These are phyloP conservation scores for Oxyura jamaicensis DNA, from an alignment of 2,113 vertebrate species.

Conservation along the genomic window DNA sequence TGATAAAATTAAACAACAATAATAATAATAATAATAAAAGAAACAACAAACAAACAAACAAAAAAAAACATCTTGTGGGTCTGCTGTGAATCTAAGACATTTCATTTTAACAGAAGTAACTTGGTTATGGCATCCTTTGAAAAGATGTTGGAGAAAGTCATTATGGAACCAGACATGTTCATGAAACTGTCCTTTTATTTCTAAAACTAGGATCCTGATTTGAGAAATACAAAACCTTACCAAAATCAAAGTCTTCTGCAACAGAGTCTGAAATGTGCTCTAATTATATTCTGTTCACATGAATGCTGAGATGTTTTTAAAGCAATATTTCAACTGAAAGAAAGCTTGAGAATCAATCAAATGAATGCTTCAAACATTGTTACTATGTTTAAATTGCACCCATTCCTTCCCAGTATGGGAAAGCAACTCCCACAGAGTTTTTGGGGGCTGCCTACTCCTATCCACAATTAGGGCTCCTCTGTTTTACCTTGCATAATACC, in stretches of 20 bases:
- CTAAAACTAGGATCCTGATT: background rate
- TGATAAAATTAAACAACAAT: background rate
- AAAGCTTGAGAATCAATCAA: background rate
- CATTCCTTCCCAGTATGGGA: background rate
- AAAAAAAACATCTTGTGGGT: background rate
- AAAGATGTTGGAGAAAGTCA: background rate
- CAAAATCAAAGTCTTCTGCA: background rate
- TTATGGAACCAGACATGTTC: background rate
- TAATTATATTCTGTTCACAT: background rate
- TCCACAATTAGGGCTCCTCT: background rate
- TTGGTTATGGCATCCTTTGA: background rate
- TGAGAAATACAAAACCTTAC: background rate
- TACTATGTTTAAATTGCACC: background rate
- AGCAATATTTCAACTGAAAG: background rate
- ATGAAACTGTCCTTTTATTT: background rate
- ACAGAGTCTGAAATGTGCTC: background rate
- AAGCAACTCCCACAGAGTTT: background rate
- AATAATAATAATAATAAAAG: too few relatives aligned
- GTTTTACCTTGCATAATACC: background rate
- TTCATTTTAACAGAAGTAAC: background rate
- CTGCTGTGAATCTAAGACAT: rapidly evolving
- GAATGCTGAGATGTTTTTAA: background rate
- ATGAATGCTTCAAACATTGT: background rate
- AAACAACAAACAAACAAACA: background rate
- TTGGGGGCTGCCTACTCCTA: background rate